These are phyloP conservation scores for Nymphicus hollandicus DNA, from an alignment of 2,113 vertebrate genomes.

Conservation along the genomic window DNA sequence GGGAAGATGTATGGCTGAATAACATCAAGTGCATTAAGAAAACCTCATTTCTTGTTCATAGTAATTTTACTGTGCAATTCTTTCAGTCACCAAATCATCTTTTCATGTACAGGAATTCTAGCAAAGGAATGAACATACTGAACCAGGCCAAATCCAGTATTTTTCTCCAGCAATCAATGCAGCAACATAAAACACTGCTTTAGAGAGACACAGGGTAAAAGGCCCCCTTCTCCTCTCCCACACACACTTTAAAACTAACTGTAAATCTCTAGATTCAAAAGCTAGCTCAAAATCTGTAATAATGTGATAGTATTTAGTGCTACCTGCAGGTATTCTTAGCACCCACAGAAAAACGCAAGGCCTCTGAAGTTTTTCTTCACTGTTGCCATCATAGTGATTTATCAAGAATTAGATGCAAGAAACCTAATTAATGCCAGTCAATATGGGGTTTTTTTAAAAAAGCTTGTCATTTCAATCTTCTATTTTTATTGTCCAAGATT, in stretches of 20 bases:
- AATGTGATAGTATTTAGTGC: not conserved
- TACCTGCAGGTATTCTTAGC: not conserved
- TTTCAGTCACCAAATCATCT: not conserved
- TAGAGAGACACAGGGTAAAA: not conserved
- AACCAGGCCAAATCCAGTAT: not conserved
- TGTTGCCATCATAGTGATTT: not conserved
- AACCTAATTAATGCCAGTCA: not conserved
- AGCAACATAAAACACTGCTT: not conserved
- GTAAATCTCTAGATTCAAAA: not conserved
- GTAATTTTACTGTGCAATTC: not conserved
- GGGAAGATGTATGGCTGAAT: not conserved
- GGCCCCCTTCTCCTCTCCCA: not conserved
- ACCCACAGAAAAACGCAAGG: not conserved
- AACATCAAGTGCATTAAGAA: not conserved
- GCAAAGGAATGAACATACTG: not conserved
- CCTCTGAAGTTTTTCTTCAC: not conserved
- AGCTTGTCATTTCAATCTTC: not conserved
- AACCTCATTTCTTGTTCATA: not conserved
- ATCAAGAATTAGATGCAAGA: not conserved
- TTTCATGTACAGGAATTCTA: not conserved
- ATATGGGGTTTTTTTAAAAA: not conserved
- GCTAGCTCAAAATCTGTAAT: not conserved
- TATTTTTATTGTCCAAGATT: not conserved
- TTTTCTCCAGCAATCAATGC: not conserved
- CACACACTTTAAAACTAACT: not conserved